Evolutionary conservation across 2,797 vertebrate genomes (phyloP).

Genomic region (Lepidocolaptes lacrymiger): DNA sequence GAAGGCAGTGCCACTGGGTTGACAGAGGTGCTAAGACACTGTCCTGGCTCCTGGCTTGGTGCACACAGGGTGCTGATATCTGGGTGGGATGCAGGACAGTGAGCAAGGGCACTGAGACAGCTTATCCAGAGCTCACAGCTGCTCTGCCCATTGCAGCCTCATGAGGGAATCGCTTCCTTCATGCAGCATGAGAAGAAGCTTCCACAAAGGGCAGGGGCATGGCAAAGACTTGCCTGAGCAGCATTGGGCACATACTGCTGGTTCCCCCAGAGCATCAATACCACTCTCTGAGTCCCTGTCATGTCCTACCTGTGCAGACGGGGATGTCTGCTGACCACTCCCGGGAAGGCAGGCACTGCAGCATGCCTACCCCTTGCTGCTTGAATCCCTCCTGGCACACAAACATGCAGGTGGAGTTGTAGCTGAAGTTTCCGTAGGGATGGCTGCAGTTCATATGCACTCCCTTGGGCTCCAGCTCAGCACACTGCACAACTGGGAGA

Average conservation of each 20-base stretch:
- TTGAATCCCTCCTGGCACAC: conserved; percentile 10
- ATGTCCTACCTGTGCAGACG: conserved; percentile 25
- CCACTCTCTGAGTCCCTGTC: neutral
- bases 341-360: conserved; percentile 17
- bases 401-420: conserved; percentile 23
- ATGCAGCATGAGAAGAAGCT: neutral
- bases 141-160: neutral
- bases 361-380: fast-evolving
- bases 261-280: neutral
- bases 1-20: neutral
- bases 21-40: neutral
- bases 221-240: neutral
- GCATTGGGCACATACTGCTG: neutral
- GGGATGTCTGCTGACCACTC: conserved; percentile 38
- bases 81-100: neutral
- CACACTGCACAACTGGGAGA: conserved; percentile 35
- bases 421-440: conserved; percentile 36
- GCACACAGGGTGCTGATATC: neutral
- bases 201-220: neutral
- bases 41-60: fast-evolving
- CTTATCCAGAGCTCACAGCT: neutral
- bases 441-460: conserved; percentile 21
- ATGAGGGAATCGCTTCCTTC: fast-evolving
- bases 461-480: neutral
- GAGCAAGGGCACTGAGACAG: neutral